phyloP scores from a whole-genome alignment of 2,888 invertebrate species.

The Therioaphis trifolii region DNA sequence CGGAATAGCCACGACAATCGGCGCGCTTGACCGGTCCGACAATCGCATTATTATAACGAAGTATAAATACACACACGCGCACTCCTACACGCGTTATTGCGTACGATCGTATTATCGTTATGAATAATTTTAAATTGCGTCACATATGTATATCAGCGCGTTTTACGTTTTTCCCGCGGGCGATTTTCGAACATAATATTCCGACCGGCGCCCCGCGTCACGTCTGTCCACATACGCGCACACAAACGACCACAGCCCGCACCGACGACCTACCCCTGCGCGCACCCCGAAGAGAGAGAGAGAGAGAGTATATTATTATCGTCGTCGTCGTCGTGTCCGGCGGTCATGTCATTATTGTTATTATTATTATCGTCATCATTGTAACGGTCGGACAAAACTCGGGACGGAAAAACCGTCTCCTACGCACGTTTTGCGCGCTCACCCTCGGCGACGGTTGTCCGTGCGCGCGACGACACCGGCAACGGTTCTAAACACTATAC shows the following conservation, averaged over 20 bases:
- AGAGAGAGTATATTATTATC: neutral
- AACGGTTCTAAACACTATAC: no score
- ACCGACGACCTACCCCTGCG: no score
- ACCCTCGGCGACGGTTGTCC: no score
- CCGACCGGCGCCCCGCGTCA: constrained; percentile 24
- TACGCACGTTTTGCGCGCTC: neutral
- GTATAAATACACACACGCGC: neutral
- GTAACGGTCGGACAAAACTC: neutral
- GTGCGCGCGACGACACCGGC: no score
- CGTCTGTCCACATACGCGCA: neutral
- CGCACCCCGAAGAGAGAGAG: no score
- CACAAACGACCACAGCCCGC: neutral
- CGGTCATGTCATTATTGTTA: neutral
- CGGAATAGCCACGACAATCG: constrained; percentile 29
- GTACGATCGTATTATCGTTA: no score
- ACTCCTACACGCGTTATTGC: neutral
- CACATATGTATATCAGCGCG: neutral
- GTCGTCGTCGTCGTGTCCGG: neutral
- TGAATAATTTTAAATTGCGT: no score
- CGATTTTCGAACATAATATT: constrained; percentile 30
- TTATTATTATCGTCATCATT: neutral
- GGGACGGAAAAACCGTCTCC: neutral
- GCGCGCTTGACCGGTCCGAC: constrained; percentile 54
- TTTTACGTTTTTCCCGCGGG: constrained; percentile 14
- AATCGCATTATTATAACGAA: constrained; percentile 57